Conservation (phyloP, 2,888 invertebrate species). For the Philonicus albiceps region DNA sequence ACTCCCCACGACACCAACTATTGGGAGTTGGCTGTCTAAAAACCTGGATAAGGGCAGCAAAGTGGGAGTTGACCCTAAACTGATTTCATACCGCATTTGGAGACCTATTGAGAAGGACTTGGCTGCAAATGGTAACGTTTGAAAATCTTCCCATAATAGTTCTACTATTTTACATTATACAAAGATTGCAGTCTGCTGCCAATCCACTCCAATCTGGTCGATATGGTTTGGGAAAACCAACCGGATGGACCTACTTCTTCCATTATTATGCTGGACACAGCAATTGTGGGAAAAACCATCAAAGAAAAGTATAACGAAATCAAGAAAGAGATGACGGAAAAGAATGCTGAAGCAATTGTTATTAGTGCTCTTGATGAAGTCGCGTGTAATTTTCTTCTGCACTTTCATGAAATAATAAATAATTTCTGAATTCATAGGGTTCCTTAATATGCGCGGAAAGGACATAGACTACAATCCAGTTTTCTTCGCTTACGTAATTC, state of each 20-base stretch:
- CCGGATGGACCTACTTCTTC: conserved; percentile 66
- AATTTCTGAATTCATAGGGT: conserved; percentile 66
- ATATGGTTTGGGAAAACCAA: conserved; percentile 73
- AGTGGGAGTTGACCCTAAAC: conserved; percentile 77
- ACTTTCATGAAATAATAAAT: neutral
- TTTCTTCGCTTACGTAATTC: conserved; percentile 78
- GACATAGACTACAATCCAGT: conserved; percentile 94
- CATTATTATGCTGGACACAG: conserved; percentile 65
- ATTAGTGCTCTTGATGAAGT: conserved; percentile 88
- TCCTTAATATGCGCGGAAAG: conserved; percentile 88
- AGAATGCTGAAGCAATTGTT: conserved; percentile 72
- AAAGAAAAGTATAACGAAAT: conserved; percentile 74
- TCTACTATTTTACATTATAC: conserved; percentile 62
- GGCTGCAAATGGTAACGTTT: conserved; percentile 57
- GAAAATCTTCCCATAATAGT: neutral
- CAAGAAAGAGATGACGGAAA: conserved; percentile 70
- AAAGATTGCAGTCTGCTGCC: conserved; percentile 71
- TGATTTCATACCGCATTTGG: conserved; percentile 71
- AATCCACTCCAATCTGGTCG: conserved; percentile 75
- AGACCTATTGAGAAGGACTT: conserved; percentile 68
- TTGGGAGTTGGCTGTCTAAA: conserved; percentile 72
- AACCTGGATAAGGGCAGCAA: conserved; percentile 69
- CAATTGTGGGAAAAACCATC: conserved; percentile 69
- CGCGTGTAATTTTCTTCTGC: conserved; percentile 71
- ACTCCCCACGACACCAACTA: conserved; percentile 63